Base-by-base conservation (phyloP, 2,888 invertebrate genomes). In the Melinaea menophilus region DNA sequence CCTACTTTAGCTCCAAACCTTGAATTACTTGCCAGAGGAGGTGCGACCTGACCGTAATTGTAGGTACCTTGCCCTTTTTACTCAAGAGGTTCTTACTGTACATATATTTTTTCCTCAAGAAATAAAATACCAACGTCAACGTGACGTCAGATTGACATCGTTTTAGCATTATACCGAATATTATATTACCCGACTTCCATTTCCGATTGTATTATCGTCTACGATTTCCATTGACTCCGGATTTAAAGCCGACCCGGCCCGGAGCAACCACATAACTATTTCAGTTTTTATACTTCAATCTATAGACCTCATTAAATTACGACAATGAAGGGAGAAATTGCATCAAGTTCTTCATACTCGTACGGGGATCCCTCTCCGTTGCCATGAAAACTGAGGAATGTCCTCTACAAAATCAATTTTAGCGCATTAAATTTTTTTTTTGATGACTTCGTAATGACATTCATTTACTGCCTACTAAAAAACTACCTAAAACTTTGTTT, bases 321-420 rank as follows among this genome's bases (percentile, higher is more conserved):
- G 56, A 61, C 63, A 55, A 59, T 58, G 58, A 63, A 65, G 61
- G 61, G 67, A 59, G 56, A 63, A 62, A 65, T 51, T 51, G 67
- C 63, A 57, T 56, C 57, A 59, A 61, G 51, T 56, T 35, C 56
- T 65, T 57, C 35, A 63, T 59, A 60, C 55, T 46, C 62, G 45
- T 33, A 56, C 59, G 63, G 65, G 65, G 65, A 59, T 61, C 60
- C 48, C 58, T 37, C 75, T 70, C 70, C 69, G 84, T 86, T 75
- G 62, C 79, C 77, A 65, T 61, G 55, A 46, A 55, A 59, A 61
- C 37, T 56, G 3, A 37, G 37, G 37, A 7, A 5, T 37, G 67
- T 71, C 69, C 75, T 75, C 72, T 72, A 69, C 71, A 61, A 62
- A 68, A 63, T 65, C 55, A 61, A 62, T 7, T 22, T 22, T 48